These are phyloP conservation scores for Polia nebulosa DNA, from an alignment of 2,888 invertebrate species.

Conservation along the genomic window DNA sequence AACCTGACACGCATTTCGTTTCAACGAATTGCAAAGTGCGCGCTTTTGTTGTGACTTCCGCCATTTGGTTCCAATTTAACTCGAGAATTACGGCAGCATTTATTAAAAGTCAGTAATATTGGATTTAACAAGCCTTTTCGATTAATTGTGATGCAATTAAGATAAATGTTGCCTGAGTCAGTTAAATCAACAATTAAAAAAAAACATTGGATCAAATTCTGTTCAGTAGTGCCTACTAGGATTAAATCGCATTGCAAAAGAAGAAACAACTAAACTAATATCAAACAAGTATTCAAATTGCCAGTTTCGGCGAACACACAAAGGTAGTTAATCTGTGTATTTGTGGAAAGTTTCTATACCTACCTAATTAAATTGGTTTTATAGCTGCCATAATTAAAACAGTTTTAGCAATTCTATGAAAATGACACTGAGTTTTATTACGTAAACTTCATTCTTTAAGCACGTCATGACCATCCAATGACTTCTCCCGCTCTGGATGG, in stretches of 20 bases:
- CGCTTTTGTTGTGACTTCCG: constrained; percentile 29
- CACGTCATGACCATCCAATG: not conserved
- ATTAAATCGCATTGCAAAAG: constrained; percentile 16
- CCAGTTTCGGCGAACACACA: constrained; percentile 20
- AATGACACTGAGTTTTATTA: constrained; percentile 1
- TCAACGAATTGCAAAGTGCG: constrained; percentile 30
- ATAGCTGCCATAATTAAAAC: constrained; percentile 12
- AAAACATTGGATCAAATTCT: not conserved
- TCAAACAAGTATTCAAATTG: constrained; percentile 34
- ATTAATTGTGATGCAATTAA: constrained; percentile 7
- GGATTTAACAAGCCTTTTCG: not conserved
- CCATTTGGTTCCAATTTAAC: constrained; percentile 38
- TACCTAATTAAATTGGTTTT: constrained; percentile 30
- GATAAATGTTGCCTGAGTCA: not conserved
- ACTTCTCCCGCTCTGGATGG: no score
- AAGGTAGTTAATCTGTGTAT: constrained; percentile 20
- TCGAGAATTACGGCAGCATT: constrained; percentile 1
- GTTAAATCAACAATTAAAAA: constrained; percentile 4
- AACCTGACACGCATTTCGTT: constrained; percentile 50
- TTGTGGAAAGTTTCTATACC: constrained; percentile 9
- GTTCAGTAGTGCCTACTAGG: not conserved
- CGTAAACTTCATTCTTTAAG: not conserved
- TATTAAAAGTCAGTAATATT: constrained; percentile 13
- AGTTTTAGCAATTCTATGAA: constrained; percentile 16
- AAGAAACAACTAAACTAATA: constrained; percentile 40